Percentiles rank a stretch among this genome's conserved stretches.
Evolutionary conservation across 2,797 vertebrate species (phyloP).

Genomic region (Ficedula albicollis): DNA sequence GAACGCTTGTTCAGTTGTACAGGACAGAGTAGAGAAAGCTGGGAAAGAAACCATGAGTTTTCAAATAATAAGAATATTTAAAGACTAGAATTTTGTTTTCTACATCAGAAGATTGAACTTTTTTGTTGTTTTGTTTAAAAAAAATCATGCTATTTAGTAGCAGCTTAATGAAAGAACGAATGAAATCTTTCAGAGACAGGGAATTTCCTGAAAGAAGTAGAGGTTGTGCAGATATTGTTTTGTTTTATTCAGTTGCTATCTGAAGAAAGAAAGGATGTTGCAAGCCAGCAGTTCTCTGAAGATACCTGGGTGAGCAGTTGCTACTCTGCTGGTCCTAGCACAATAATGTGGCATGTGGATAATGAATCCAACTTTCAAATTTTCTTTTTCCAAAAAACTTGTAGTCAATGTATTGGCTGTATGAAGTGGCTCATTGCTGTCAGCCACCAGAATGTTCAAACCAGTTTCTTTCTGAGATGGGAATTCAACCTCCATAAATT

Average conservation of each 20-base stretch:
- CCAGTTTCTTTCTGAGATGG: not conserved
- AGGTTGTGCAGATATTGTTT: not conserved
- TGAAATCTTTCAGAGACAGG: not conserved
- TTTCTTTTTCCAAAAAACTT: not conserved
- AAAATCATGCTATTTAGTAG: not conserved
- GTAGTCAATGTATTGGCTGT: not conserved
- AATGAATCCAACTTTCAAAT: not conserved
- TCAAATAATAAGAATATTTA: not conserved
- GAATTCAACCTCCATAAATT: not conserved
- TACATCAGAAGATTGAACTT: not conserved
- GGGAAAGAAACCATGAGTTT: not conserved
- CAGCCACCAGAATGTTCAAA: not conserved
- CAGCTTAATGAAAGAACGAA: not conserved
- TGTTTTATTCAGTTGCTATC: not conserved
- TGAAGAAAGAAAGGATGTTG: not conserved
- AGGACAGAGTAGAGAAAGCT: not conserved
- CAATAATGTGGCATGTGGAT: not conserved
- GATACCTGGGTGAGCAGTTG: not conserved
- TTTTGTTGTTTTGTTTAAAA: not conserved
- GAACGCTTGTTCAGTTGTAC: not conserved
- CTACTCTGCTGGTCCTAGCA: not conserved
- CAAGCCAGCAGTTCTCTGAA: not conserved
- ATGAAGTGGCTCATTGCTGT: not conserved
- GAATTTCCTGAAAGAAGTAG: not conserved
- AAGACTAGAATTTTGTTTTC: not conserved